Conservation (phyloP, 2,113 vertebrate genomes). For the Galeopterus variegatus region DNA sequence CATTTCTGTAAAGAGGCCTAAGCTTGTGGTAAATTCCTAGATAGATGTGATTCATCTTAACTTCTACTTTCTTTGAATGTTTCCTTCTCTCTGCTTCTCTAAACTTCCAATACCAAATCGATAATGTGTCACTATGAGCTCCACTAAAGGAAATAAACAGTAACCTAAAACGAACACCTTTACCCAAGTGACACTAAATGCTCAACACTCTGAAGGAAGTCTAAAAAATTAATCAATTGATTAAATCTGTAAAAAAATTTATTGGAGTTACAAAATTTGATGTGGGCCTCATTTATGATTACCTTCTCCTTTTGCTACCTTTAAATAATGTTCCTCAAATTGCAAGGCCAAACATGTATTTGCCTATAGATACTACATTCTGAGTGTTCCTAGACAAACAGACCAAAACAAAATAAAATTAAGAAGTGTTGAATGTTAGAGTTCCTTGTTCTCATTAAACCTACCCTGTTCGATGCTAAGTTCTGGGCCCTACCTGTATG, state of each 20-base stretch:
- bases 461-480: not conserved
- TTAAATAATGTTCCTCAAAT: slow-evolving; percentile 10
- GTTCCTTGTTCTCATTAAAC: not conserved
- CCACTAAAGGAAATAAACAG: slow-evolving; percentile 26
- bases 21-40: not conserved
- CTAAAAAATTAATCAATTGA: slow-evolving; percentile 25
- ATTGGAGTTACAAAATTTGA: slow-evolving; percentile 24
- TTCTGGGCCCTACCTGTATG: not conserved
- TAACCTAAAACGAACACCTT: not conserved
- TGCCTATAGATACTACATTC: not conserved
- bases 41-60: not conserved
- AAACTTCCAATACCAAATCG: slow-evolving; percentile 43
- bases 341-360: not conserved
- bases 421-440: not conserved
- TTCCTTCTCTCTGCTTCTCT: slow-evolving; percentile 40
- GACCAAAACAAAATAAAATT: not conserved
- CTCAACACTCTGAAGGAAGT: not conserved
- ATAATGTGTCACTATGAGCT: not conserved
- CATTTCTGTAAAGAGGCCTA: not conserved
- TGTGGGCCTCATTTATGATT: not conserved
- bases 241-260: not conserved
- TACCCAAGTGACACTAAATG: not conserved
- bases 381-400: not conserved
- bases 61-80: not conserved
- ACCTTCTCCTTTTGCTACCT: not conserved